phyloP scores from a whole-genome alignment of 2,113 vertebrate species.

The Pterocles orientalis region DNA sequence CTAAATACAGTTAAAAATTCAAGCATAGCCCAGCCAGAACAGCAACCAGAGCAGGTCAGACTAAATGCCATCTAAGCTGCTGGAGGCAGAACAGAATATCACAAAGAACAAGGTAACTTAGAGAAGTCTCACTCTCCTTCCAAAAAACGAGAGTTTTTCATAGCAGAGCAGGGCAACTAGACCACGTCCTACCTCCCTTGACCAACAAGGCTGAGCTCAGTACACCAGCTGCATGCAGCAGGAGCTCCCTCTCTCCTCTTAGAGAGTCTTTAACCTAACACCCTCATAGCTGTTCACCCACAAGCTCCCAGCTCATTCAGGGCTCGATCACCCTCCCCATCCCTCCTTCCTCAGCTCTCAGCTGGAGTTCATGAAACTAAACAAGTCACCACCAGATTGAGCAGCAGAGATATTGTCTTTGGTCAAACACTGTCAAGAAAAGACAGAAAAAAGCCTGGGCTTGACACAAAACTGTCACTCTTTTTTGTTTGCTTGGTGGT shows the following conservation, averaged over 20 bases:
- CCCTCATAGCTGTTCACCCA: neutral
- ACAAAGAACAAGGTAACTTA: neutral
- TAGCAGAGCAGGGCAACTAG: neutral
- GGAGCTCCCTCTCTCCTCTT: neutral
- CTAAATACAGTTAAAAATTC: neutral
- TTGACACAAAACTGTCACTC: neutral
- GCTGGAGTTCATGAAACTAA: neutral
- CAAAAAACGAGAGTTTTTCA: neutral
- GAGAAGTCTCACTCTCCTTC: neutral
- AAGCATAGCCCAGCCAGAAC: neutral
- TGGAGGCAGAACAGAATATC: neutral
- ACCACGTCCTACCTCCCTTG: accelerated
- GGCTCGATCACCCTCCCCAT: neutral
- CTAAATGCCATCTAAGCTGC: neutral
- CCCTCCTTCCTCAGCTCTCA: neutral
- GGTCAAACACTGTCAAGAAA: neutral
- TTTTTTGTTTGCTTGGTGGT: too few species aligned
- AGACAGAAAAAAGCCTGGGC: neutral
- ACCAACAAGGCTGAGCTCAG: neutral
- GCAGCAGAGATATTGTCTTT: neutral
- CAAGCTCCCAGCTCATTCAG: neutral
- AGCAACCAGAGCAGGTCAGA: neutral
- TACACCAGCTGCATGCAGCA: neutral
- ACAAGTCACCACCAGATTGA: neutral
- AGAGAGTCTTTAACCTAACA: neutral